Evolutionary conservation across 2,797 vertebrate genomes (phyloP).

Genomic region (Acipenser oxyrinchus): DNA sequence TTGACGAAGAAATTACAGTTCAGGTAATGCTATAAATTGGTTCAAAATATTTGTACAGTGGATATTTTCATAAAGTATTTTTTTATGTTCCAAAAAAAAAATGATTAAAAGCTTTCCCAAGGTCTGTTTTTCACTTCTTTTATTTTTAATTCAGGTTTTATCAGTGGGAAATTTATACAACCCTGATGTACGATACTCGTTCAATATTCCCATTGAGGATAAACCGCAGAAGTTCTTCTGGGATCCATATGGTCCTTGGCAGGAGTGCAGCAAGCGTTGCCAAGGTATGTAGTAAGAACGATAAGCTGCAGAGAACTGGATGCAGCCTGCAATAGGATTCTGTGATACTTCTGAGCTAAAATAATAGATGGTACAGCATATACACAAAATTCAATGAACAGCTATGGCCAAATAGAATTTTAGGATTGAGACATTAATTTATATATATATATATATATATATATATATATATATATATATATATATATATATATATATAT

Average conservation of each 20-base stretch:
- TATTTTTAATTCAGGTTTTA: slow-evolving; percentile 63
- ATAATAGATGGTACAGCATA: no score
- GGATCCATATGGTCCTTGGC: slow-evolving; percentile 88
- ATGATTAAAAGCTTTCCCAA: no score
- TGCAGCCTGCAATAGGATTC: neutral
- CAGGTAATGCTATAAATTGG: slow-evolving; percentile 63
- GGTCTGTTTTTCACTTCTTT: slow-evolving; percentile 2
- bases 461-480: no score
- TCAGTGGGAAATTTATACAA: slow-evolving; percentile 93
- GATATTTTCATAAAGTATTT: neutral
- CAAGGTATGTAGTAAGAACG: slow-evolving; percentile 70
- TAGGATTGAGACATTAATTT: no score
- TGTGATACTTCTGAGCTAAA: no score
- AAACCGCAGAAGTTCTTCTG: slow-evolving; percentile 90
- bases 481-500: no score
- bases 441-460: no score
- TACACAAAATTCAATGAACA: no score
- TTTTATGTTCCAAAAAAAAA: neutral
- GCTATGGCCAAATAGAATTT: no score
- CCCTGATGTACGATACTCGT: slow-evolving; percentile 90
- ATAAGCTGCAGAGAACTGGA: neutral
- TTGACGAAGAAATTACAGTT: slow-evolving; percentile 86
- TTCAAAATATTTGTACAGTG: slow-evolving; percentile 1
- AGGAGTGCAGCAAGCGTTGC: slow-evolving; percentile 86
- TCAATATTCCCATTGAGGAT: slow-evolving; percentile 93